Evolutionary conservation across 2,797 vertebrate species (phyloP).

Genomic region (Lacerta viridis): DNA sequence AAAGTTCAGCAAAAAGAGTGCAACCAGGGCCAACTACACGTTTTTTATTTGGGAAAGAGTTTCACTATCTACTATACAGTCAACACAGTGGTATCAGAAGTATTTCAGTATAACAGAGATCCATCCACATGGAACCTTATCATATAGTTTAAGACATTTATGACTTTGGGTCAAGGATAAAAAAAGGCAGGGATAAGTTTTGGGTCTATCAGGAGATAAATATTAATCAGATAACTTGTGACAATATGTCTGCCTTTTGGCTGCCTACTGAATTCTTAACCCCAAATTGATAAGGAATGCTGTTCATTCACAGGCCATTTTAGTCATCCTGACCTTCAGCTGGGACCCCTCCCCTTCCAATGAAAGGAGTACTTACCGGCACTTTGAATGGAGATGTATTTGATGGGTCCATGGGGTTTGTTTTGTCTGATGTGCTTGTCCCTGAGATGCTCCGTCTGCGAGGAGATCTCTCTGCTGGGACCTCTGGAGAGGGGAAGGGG

Average conservation of each 20-base stretch:
- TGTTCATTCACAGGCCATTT: not conserved
- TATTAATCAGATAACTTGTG: not conserved
- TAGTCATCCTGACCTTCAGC: constrained; percentile 14
- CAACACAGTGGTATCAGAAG: not conserved
- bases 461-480: constrained; percentile 92
- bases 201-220: constrained; percentile 5
- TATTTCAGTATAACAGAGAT: constrained; percentile 40
- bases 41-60: constrained; percentile 34
- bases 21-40: not conserved
- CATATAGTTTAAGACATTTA: constrained; percentile 8
- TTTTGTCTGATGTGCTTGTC: constrained; percentile 91
- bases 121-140: not conserved
- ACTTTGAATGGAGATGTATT: constrained; percentile 96
- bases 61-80: constrained; percentile 34
- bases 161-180: constrained; percentile 37
- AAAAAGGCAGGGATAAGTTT: constrained; percentile 35
- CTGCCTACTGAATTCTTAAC: not conserved
- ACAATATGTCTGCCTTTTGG: not conserved
- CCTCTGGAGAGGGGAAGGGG: constrained; percentile 78
- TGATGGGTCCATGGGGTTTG: constrained; percentile 86
- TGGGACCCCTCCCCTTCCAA: constrained; percentile 22
- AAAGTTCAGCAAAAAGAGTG: not conserved
- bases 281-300: not conserved
- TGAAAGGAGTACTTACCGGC: constrained; percentile 84
- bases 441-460: constrained; percentile 96